Conservation (phyloP, 2,888 invertebrate genomes). For the Eudemis profundana region DNA sequence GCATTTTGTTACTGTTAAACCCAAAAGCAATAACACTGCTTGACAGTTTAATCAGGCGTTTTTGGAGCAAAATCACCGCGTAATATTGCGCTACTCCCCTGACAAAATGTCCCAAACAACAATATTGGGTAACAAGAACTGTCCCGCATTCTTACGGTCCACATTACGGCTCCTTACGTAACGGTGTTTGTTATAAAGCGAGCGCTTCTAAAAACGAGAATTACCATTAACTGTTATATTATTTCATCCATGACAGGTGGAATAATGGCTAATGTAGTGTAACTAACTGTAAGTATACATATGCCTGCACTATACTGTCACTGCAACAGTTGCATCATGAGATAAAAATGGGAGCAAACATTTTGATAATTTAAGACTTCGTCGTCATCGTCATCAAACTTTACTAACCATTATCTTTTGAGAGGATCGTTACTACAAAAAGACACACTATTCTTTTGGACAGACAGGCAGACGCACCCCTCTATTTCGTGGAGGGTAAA, state of each 20-base stretch:
- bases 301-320: neutral
- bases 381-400: no score
- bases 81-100: slow-evolving; percentile 44
- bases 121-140: slow-evolving; percentile 56
- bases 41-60: neutral
- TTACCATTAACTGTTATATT: slow-evolving; percentile 5
- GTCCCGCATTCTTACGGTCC: slow-evolving; percentile 55
- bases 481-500: no score
- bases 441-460: no score
- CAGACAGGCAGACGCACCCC: no score
- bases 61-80: slow-evolving; percentile 44
- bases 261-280: neutral
- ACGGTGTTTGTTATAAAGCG: slow-evolving; percentile 41
- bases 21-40: slow-evolving; percentile 10
- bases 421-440: no score
- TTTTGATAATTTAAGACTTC: no score
- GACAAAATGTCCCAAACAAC: slow-evolving; percentile 52
- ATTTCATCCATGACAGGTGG: slow-evolving; percentile 11
- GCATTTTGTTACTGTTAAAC: neutral
- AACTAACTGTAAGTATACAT: neutral
- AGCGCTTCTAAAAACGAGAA: slow-evolving; percentile 22
- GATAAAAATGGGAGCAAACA: neutral
- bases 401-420: no score
- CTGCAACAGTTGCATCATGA: neutral
- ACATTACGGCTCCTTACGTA: slow-evolving; percentile 46